Conservation (phyloP, 1,140 invertebrate species). For the Lepidurus packardi region DNA sequence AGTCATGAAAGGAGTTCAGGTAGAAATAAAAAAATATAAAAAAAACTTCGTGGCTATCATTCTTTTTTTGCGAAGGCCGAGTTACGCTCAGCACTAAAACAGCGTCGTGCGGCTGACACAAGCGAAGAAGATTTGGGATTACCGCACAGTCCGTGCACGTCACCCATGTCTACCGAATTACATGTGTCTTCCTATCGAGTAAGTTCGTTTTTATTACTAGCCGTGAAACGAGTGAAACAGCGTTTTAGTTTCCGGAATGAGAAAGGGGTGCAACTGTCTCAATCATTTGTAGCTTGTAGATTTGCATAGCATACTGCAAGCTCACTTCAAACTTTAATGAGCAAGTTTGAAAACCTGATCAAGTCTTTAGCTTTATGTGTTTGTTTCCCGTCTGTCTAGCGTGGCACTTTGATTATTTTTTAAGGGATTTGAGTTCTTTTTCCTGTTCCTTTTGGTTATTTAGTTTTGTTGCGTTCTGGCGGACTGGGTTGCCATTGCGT, state of each 20-base stretch:
- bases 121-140: slow-evolving; percentile 57
- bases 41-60: not conserved
- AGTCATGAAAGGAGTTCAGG: slow-evolving; percentile 9
- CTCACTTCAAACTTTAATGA: no score
- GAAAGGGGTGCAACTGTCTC: no score
- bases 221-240: not conserved
- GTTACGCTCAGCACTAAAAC: slow-evolving; percentile 43
- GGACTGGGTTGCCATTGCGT: not conserved
- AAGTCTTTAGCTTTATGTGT: no score
- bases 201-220: not conserved
- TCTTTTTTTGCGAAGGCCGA: not conserved
- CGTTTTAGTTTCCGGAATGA: not conserved
- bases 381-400: no score
- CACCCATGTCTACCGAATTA: slow-evolving; percentile 42
- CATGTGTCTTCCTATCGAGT: slow-evolving; percentile 26
- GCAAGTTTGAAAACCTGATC: no score
- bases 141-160: slow-evolving; percentile 51
- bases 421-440: not conserved
- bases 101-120: slow-evolving; percentile 46
- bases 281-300: no score
- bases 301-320: no score
- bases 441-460: slow-evolving; percentile 6
- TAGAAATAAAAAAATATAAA: not conserved
- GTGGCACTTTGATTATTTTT: no score
- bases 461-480: not conserved